Evolutionary conservation across 2,113 vertebrate species (phyloP).

Genomic region (human (Homo sapiens)): DNA sequence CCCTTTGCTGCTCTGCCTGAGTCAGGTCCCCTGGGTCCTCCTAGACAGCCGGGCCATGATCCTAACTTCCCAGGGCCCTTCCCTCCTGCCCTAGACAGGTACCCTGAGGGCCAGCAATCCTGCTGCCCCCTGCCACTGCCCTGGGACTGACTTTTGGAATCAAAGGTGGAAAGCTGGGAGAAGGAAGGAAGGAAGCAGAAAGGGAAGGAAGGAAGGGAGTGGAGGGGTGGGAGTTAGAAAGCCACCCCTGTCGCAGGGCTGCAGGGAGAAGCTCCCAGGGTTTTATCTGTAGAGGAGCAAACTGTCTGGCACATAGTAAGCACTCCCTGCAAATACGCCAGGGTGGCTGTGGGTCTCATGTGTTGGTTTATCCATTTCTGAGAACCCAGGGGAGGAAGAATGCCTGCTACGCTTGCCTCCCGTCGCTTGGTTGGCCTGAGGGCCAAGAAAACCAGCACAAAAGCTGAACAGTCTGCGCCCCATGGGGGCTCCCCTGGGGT

Average conservation of each 20-base stretch:
- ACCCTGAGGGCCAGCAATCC: not conserved
- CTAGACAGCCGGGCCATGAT: not conserved
- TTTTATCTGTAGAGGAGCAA: not conserved
- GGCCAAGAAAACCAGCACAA: not conserved
- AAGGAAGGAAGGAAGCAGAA: not conserved
- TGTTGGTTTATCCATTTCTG: not conserved
- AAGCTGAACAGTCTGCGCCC: rapidly evolving
- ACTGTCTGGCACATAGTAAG: not conserved
- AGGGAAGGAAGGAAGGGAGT: not conserved
- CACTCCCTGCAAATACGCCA: not conserved
- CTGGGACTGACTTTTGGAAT: not conserved
- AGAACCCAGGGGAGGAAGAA: not conserved
- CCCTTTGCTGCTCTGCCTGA: not conserved
- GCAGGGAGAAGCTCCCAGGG: not conserved
- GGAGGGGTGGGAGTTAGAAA: no score
- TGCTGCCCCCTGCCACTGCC: not conserved
- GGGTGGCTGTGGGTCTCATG: not conserved
- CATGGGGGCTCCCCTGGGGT: not conserved
- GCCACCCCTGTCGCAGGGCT: not conserved
- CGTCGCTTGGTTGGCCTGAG: not conserved
- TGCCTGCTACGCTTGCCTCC: not conserved
- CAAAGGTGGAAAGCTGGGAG: not conserved
- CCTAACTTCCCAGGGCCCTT: not conserved
- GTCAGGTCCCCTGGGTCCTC: no score
- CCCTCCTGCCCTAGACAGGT: not conserved